Percentiles rank a stretch among this genome's conserved stretches.
Evolutionary conservation across 2,888 invertebrate species (phyloP).

Genomic region (Trachelus troglodyta): DNA sequence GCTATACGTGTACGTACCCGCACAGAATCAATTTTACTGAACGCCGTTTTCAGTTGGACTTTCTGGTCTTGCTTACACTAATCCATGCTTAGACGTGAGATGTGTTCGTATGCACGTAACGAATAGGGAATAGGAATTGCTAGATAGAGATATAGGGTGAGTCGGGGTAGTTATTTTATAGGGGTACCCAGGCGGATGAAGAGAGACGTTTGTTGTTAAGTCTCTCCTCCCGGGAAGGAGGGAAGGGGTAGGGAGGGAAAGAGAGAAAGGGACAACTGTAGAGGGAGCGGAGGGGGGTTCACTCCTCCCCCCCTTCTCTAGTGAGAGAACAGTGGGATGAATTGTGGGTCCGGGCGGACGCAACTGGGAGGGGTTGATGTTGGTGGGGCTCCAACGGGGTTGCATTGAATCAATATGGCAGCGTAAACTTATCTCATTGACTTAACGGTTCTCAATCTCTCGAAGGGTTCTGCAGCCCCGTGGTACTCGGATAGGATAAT

Average conservation of each 20-base stretch:
- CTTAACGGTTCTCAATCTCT: constrained; percentile 40
- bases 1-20: background rate
- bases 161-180: too few species aligned
- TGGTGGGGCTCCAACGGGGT: constrained; percentile 15
- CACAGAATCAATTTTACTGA: background rate
- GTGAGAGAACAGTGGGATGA: too few species aligned
- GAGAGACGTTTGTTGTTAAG: too few species aligned
- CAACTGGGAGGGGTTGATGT: constrained; percentile 4
- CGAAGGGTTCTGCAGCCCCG: constrained; percentile 27
- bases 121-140: background rate
- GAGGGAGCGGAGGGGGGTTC: background rate
- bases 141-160: too few species aligned
- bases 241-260: constrained; percentile 2
- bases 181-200: too few species aligned
- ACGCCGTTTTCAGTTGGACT: background rate
- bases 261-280: constrained; percentile 5
- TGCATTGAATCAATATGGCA: constrained; percentile 49
- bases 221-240: too few species aligned
- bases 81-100: background rate
- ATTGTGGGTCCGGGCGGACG: background rate
- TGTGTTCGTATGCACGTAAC: background rate
- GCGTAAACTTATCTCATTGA: constrained; percentile 54
- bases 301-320: too few species aligned
- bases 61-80: background rate
- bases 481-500: constrained; percentile 47